Evolutionary conservation across 2,113 vertebrate genomes (phyloP), one percentile per base, ranked within the genome.

Genomic region (Lepus americanus): DNA sequence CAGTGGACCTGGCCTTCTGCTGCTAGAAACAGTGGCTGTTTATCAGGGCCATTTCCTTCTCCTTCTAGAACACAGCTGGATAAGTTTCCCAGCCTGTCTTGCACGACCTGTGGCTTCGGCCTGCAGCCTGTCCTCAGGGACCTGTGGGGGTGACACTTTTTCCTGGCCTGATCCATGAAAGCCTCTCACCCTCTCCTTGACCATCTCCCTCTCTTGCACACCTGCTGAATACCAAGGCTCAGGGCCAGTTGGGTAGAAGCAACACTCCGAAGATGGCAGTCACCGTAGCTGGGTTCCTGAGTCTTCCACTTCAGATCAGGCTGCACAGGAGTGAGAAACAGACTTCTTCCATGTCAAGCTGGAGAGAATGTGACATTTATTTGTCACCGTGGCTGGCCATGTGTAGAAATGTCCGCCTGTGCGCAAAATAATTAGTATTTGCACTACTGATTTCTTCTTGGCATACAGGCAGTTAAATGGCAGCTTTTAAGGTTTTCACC

Each of bases 401-500:
- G 4, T 17, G 9, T 29, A 9, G n/a, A 94, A 81, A 17, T 73
- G 25, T 36, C 53, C 12, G 25, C 53, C 70, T 92, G 1, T 17
- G 20, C 77, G 6, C 27, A 69, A 23, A 70, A 49, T 59, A 51
- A 31, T 4, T 11, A 5, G 3, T 49, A 39, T 79, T 67, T 69
- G 3, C 9, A 11, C 49, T 70, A 20, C 44, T 81, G 51, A 39
- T 83, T 79, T 64, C 51, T 77, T 67, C 20, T 77, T 53, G 29
- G 33, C 44, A 77, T 17, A 44, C 12, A 22, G 10, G 53, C 19
- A 74, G 87, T 83, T 63, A 70, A 87, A 33, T 33, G 69, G 33
- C 13, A 94, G 73, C 63, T 93, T 92, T 92, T 88, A 53, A 70
- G 22, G 10, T 63, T 93, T 96, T 9, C 25, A n/a, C 49, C 91